Evolutionary conservation across 2,797 vertebrate species (phyloP).

Genomic region (Halcyon chelicuti): DNA sequence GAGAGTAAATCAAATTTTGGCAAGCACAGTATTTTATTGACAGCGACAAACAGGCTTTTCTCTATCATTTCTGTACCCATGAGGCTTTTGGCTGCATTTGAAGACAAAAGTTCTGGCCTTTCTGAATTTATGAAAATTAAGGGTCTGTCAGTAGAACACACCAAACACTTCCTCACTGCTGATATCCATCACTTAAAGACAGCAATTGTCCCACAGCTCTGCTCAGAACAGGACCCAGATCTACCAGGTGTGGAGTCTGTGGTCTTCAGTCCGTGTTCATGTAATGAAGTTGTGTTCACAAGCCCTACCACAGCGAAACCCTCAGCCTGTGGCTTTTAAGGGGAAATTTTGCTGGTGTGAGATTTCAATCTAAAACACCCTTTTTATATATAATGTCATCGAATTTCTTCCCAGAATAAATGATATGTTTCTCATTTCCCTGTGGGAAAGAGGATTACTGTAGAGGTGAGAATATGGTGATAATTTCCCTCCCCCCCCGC

Average conservation of each 20-base stretch:
- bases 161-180: not conserved
- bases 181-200: not conserved
- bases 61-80: not conserved
- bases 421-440: not conserved
- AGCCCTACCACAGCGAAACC: not conserved
- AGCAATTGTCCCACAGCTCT: not conserved
- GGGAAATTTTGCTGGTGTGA: not conserved
- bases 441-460: not conserved
- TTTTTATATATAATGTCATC: not conserved
- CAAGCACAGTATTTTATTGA: not conserved
- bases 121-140: not conserved
- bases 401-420: not conserved
- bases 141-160: not conserved
- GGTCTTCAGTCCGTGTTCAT: not conserved
- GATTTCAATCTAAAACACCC: not conserved
- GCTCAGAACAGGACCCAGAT: not conserved
- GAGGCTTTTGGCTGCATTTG: not conserved
- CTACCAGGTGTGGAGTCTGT: not conserved
- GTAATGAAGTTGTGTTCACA: not conserved
- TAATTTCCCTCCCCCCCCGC: not conserved
- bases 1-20: not conserved
- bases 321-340: not conserved
- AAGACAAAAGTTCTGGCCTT: not conserved
- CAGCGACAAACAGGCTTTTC: not conserved
- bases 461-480: not conserved